Conservation (phyloP, 2,888 invertebrate species). For the Phymatocera aterrima region DNA sequence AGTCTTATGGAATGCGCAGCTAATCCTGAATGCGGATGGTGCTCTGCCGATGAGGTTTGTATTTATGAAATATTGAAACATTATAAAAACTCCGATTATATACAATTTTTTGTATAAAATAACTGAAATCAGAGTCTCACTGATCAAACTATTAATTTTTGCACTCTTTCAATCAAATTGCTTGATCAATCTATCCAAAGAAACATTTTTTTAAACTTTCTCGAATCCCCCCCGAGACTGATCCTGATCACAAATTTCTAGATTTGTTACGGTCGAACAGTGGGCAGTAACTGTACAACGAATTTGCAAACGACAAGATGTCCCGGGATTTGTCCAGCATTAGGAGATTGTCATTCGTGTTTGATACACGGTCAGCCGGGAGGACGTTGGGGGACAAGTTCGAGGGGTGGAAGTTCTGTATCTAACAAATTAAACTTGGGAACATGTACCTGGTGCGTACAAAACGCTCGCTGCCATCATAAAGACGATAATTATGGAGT, state of each 20-base stretch:
- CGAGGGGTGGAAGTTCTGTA: slow-evolving; percentile 77
- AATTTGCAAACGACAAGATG: slow-evolving; percentile 92
- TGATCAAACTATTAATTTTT: no score
- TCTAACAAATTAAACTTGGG: slow-evolving; percentile 87
- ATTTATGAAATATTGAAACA: background rate
- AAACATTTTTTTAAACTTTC: no score
- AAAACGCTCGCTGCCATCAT: slow-evolving; percentile 92
- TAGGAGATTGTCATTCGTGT: slow-evolving; percentile 94
- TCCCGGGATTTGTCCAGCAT: slow-evolving; percentile 91
- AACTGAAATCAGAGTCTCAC: no score
- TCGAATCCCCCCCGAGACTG: no score
- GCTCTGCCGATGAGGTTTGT: slow-evolving; percentile 85
- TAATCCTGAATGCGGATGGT: slow-evolving; percentile 97
- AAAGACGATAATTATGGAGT: slow-evolving; percentile 90
- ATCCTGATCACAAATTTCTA: slow-evolving; percentile 50
- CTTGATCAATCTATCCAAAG: no score
- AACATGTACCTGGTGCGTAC: slow-evolving; percentile 95
- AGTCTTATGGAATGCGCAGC: slow-evolving; percentile 88
- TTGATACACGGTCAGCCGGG: slow-evolving; percentile 86
- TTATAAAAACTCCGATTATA: no score
- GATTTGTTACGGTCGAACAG: slow-evolving; percentile 87
- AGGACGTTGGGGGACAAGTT: slow-evolving; percentile 71
- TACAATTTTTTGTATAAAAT: no score
- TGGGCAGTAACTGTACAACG: slow-evolving; percentile 92
- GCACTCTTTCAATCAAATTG: no score